Base-by-base conservation (phyloP, 1,140 invertebrate genomes). In the Nasonia longicornis region DNA sequence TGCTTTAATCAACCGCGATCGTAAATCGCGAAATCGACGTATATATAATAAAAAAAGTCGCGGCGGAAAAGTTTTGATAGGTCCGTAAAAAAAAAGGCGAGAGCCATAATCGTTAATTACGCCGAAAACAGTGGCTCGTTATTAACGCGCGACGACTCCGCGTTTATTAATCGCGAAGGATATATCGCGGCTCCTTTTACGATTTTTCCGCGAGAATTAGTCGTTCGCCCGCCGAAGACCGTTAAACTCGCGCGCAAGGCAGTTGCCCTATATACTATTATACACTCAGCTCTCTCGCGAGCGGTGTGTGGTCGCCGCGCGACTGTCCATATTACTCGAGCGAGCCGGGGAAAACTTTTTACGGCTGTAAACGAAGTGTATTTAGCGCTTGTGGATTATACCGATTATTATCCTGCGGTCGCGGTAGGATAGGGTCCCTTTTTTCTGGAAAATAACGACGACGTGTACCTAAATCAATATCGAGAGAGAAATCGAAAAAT, bases 91-190 rank as follows among this genome's bases (percentile, higher is more conserved):
- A 29, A 29, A 66, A 73, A 73, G 48, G 8, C 38, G 38, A 72
- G 20, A 29, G 70, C 22, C 70, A 79, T 79, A 79, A 79, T 79
- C 22, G 71, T 79, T 73, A 79, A 63, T 72, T 72, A 52, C 70
- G 20, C 69, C 67, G 6, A 52, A 79, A 79, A 69, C n/a, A 42
- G 48, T 35, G 26, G 69, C 2, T 52, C 45, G 42, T 45, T 31
- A 67, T 45, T 31, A 67, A 67, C 64, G 8, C 14, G 26, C 26
- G 26, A 26, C 26, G 48, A 35, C 67, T 22, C 45, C 22, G 45
- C 66, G 26, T 63, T 79, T 38, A 79, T 71, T 79, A 79, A 79
- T 79, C 22, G 22, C 71, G 71, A 79, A 26, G 69, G 52, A 72
- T 79, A 45, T 29, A 3, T 2, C 12, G 11, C 35, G 14, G 20